Evolutionary conservation across 92 coral and sea anemone species (phyloP).

Genomic region (Palythoa grandis): DNA sequence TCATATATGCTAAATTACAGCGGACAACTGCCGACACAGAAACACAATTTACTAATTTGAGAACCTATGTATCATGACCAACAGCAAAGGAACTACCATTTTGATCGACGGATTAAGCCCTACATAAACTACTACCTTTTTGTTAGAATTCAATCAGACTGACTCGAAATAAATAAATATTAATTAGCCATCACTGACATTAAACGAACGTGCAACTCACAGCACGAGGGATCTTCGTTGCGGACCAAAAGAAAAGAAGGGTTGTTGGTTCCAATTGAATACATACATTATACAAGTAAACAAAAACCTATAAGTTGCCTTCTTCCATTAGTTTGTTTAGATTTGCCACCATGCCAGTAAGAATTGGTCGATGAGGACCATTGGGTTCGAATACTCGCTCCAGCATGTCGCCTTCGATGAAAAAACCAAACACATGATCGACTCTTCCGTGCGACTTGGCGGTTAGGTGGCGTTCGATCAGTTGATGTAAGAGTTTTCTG

Average conservation of each 20-base stretch:
- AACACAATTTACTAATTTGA: slow-evolving; percentile 7
- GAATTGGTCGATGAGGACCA: slow-evolving; percentile 65
- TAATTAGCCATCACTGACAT: neutral
- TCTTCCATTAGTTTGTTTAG: slow-evolving; percentile 96
- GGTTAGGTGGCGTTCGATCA: slow-evolving; percentile 84
- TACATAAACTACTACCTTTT: slow-evolving; percentile 10
- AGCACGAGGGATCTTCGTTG: slow-evolving; percentile 1
- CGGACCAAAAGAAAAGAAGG: neutral
- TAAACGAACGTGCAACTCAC: neutral
- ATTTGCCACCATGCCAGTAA: slow-evolving; percentile 81
- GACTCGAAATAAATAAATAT: slow-evolving; percentile 42
- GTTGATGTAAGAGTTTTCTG: slow-evolving; percentile 78
- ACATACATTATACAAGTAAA: slow-evolving; percentile 8
- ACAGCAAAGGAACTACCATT: neutral
- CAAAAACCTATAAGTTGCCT: slow-evolving; percentile 72
- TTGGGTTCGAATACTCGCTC: slow-evolving; percentile 87
- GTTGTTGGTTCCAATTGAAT: slow-evolving; percentile 4
- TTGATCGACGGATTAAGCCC: neutral
- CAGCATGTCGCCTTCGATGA: slow-evolving; percentile 87
- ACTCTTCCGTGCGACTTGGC: slow-evolving; percentile 96
- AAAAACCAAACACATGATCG: slow-evolving; percentile 94
- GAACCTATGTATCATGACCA: slow-evolving; percentile 9
- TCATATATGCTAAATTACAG: slow-evolving; percentile 9
- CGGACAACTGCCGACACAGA: slow-evolving; percentile 40
- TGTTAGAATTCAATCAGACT: slow-evolving; percentile 5